phyloP scores from a whole-genome alignment of 2,113 vertebrate genomes.

The Hepsetus odoe region DNA sequence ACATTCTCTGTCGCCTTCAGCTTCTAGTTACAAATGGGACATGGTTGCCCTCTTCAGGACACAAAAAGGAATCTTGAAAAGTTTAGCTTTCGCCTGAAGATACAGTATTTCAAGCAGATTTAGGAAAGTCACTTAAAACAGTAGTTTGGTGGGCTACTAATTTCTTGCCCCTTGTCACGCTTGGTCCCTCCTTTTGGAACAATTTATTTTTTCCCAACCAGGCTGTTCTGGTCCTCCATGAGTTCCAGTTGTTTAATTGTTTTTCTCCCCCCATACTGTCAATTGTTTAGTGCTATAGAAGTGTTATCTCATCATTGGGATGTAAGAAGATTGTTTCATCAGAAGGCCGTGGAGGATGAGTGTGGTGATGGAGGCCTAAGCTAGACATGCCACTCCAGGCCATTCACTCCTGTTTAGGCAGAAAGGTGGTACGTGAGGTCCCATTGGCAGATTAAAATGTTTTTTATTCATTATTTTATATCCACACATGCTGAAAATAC shows the following conservation, averaged over 20 bases:
- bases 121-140: not conserved
- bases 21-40: not conserved
- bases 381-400: not conserved
- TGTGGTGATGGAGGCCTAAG: not conserved
- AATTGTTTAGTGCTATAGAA: no score
- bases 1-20: not conserved
- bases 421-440: no score
- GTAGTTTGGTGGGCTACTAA: not conserved
- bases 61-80: conserved; percentile 5
- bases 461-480: no score
- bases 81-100: not conserved
- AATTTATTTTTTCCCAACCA: not conserved
- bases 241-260: no score
- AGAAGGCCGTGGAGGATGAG: no score
- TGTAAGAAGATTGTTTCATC: not conserved
- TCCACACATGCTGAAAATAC: no score
- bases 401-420: not conserved
- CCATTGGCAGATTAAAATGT: no score
- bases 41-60: conserved; percentile 40
- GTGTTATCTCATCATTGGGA: not conserved
- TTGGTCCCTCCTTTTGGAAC: not conserved
- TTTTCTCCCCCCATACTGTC: no score
- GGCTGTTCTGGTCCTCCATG: not conserved
- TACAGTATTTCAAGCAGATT: not conserved
- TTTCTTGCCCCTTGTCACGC: not conserved